A percentile compares a stretch with the other conserved stretches of the same genome.
These are phyloP conservation scores for Carettochelys insculpta DNA, from an alignment of 2,113 vertebrate genomes.

Conservation along the genomic window DNA sequence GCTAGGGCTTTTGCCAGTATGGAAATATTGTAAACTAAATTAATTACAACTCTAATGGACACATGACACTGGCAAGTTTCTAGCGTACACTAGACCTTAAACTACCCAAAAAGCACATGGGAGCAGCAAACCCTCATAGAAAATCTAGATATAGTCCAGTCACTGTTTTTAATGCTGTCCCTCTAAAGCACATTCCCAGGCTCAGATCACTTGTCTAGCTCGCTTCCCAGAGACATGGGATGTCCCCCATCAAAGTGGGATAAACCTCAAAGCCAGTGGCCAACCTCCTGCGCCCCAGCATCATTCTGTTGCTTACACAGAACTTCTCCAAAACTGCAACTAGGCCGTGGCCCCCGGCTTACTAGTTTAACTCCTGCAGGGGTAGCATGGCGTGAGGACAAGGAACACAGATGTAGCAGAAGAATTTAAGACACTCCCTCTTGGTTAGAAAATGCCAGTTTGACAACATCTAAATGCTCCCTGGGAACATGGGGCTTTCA, in stretches of 20 bases:
- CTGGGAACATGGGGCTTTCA: background rate
- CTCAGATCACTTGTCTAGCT: background rate
- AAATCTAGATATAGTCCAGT: background rate
- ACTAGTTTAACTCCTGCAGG: background rate
- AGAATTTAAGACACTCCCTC: background rate
- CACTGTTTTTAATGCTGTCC: background rate
- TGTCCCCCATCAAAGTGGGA: background rate
- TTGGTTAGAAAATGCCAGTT: background rate
- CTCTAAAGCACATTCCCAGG: background rate
- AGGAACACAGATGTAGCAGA: background rate
- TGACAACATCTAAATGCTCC: background rate
- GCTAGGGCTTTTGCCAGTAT: background rate
- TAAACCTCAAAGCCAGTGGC: background rate
- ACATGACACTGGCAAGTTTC: background rate
- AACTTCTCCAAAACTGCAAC: background rate
- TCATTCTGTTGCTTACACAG: background rate
- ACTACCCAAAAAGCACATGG: background rate
- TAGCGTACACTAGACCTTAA: background rate
- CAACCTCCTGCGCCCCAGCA: background rate
- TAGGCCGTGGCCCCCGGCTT: background rate
- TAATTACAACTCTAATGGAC: background rate
- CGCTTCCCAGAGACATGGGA: background rate
- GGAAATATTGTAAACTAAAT: background rate
- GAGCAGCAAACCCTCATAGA: background rate
- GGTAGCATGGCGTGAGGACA: background rate